phyloP scores from a whole-genome alignment of 2,888 invertebrate genomes.

The Hyles lineata region DNA sequence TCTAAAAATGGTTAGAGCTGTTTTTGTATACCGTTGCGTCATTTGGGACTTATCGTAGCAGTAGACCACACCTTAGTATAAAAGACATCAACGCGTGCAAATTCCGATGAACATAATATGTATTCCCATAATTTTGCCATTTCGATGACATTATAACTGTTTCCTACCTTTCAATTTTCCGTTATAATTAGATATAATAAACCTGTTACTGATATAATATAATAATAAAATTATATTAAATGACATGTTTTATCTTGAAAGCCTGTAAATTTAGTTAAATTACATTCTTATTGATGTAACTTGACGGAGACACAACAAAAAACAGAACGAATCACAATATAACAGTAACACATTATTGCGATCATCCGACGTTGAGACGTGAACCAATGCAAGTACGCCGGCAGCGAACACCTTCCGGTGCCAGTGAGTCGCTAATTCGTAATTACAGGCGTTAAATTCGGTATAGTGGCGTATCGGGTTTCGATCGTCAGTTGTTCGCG shows the following conservation, averaged over 20 bases:
- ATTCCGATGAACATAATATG: not conserved
- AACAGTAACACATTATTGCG: not conserved
- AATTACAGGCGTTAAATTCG: conserved; percentile 72
- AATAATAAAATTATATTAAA: not conserved
- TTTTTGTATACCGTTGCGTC: not conserved
- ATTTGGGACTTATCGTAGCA: not conserved
- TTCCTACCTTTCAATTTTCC: not conserved
- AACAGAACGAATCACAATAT: not conserved
- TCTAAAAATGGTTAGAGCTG: not conserved
- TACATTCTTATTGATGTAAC: not conserved
- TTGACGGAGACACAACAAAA: not conserved
- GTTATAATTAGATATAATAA: not conserved
- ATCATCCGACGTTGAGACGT: not conserved
- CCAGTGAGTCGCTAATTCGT: conserved; percentile 64
- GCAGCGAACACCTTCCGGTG: conserved; percentile 13
- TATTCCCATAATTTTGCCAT: conserved; percentile 3
- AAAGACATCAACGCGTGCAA: conserved; percentile 72
- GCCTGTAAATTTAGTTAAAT: not conserved
- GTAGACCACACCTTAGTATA: conserved; percentile 38
- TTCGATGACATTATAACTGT: not conserved
- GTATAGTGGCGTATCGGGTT: conserved; percentile 63
- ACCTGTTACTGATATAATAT: not conserved
- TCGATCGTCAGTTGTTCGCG: conserved; percentile 62
- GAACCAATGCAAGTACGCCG: not conserved
- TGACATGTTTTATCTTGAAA: not conserved